Conservation (phyloP, 1,140 invertebrate genomes). For the Neodiprion lecontei region DNA sequence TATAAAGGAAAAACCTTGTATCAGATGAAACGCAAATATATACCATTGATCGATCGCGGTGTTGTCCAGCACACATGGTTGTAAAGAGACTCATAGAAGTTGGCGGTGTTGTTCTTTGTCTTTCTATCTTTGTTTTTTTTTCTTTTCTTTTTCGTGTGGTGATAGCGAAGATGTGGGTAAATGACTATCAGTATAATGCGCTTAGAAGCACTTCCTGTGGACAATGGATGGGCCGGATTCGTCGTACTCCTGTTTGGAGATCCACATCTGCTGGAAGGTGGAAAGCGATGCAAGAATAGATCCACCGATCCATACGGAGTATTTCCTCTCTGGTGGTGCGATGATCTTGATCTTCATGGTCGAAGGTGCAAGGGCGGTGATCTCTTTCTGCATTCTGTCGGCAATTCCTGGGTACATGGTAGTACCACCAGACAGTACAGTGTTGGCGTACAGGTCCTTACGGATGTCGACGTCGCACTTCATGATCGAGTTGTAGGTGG, state of each 20-base stretch:
- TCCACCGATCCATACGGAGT: constrained; percentile 87
- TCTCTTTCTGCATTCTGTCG: constrained; percentile 81
- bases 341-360: constrained; percentile 87
- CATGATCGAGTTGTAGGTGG: constrained; percentile 97
- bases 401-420: constrained; percentile 94
- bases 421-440: constrained; percentile 94
- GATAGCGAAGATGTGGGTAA: constrained; percentile 3
- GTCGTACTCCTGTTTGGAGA: constrained; percentile 95
- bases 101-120: background rate
- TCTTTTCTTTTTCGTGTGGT: background rate
- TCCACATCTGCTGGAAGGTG: constrained; percentile 95
- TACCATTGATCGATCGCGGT: background rate
- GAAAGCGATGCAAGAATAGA: constrained; percentile 86
- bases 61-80: background rate
- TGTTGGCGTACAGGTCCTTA: constrained; percentile 96
- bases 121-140: background rate
- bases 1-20: background rate
- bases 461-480: constrained; percentile 95
- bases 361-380: constrained; percentile 75
- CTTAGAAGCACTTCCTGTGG: constrained; percentile 96
- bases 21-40: background rate
- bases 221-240: constrained; percentile 93
- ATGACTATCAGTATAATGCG: background rate
- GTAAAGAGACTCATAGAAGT: background rate
- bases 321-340: constrained; percentile 84